A percentile compares a stretch with the other conserved stretches of the same genome.
Evolutionary conservation across 64 coral and sea anemone species (phyloP).

Genomic region (Stichodactyla mertensii): DNA sequence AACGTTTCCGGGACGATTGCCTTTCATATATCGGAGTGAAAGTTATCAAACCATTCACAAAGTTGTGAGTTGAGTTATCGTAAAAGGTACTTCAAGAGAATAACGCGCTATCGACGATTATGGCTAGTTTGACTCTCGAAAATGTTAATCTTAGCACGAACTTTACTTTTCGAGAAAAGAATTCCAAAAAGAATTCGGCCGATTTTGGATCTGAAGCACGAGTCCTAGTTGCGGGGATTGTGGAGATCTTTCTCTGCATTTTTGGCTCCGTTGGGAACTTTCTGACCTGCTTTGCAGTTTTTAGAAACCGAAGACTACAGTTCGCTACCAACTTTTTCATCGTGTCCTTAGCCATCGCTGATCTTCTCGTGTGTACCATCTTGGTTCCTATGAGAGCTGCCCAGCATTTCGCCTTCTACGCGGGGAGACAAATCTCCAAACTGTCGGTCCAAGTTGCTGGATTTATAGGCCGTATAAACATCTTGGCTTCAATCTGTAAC

Average conservation of each 20-base stretch:
- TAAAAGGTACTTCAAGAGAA: not conserved
- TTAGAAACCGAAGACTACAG: slow-evolving; percentile 38
- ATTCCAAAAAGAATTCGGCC: not conserved
- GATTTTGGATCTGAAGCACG: not conserved
- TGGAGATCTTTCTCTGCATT: slow-evolving; percentile 35
- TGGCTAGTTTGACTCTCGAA: not conserved
- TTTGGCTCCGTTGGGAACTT: slow-evolving; percentile 36
- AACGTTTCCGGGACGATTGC: not conserved
- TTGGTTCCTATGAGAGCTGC: slow-evolving; percentile 50
- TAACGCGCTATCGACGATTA: not conserved
- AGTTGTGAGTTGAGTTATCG: not conserved
- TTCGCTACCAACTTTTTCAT: slow-evolving; percentile 59
- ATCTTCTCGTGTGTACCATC: slow-evolving; percentile 28
- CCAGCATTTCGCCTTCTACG: slow-evolving; percentile 26
- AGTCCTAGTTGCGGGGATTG: slow-evolving; percentile 29
- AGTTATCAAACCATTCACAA: not conserved
- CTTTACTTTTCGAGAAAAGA: not conserved
- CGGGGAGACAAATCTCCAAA: not conserved
- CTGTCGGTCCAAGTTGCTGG: not conserved
- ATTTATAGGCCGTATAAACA: slow-evolving; percentile 29
- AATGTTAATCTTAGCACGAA: not conserved
- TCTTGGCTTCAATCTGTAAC: slow-evolving; percentile 24
- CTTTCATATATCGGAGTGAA: not conserved
- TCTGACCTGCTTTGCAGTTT: slow-evolving; percentile 26
- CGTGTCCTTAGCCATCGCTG: slow-evolving; percentile 47